A percentile compares a stretch with the other conserved stretches of the same genome.
Conservation (phyloP, 2,797 vertebrate species). For the Betta splendens region DNA sequence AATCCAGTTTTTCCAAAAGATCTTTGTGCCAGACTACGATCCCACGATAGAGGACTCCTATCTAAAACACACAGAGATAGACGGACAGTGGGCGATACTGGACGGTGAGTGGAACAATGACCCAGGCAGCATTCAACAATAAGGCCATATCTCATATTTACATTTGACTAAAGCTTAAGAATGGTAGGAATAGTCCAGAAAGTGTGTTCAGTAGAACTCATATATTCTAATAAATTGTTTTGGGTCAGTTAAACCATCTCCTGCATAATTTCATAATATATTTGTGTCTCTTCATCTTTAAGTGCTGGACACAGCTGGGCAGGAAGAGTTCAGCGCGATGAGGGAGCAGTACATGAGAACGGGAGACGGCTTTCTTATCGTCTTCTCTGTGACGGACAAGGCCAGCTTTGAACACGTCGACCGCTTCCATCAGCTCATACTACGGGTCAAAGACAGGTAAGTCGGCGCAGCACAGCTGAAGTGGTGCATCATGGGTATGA, state of each 20-base stretch:
- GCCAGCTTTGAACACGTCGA: slow-evolving; percentile 98
- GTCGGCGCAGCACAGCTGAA: slow-evolving; percentile 18
- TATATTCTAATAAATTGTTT: no score
- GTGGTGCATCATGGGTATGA: no score
- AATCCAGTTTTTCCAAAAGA: slow-evolving; percentile 99
- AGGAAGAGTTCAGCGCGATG: slow-evolving; percentile 99
- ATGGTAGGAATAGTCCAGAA: no score
- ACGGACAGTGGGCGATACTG: slow-evolving; percentile 97
- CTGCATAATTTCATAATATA: neutral
- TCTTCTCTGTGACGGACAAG: slow-evolving; percentile 97
- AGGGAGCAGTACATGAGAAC: slow-evolving; percentile 99
- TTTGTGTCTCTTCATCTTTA: slow-evolving; percentile 6
- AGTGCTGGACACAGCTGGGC: slow-evolving; percentile 98
- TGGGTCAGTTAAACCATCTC: neutral
- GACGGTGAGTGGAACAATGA: slow-evolving; percentile 85
- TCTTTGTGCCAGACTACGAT: slow-evolving; percentile 98
- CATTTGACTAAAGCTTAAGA: no score
- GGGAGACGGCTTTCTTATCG: slow-evolving; percentile 97
- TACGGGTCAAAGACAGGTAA: slow-evolving; percentile 97
- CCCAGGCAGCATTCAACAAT: neutral
- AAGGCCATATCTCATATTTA: neutral
- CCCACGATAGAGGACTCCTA: slow-evolving; percentile 99
- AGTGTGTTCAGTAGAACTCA: no score
- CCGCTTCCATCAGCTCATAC: slow-evolving; percentile 97
- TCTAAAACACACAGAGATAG: slow-evolving; percentile 98